phyloP scores from a whole-genome alignment of 1,140 invertebrate species.

The Lethocerus indicus region DNA sequence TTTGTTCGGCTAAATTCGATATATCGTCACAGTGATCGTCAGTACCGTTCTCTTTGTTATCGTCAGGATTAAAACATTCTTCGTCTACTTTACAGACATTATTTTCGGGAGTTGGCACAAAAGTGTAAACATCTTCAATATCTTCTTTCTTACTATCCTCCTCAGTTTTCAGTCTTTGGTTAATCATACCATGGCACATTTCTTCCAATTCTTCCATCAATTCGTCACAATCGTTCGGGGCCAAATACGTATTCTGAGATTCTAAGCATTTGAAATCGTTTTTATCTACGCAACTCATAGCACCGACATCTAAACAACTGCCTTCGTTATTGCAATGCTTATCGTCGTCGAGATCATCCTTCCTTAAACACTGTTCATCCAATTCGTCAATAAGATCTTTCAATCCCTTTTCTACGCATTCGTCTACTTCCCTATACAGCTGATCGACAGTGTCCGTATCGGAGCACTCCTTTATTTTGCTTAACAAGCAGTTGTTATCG shows the following conservation, averaged over 20 bases:
- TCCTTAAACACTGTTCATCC: too few relatives aligned
- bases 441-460: background rate
- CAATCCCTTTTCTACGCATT: too few relatives aligned
- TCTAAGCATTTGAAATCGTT: too few relatives aligned
- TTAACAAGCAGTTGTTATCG: too few relatives aligned
- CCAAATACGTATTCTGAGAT: too few relatives aligned
- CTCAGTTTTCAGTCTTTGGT: too few relatives aligned
- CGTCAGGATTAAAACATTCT: constrained; percentile 22
- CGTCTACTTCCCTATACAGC: background rate
- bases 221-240: background rate
- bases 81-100: constrained; percentile 2
- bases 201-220: constrained; percentile 9
- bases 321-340: too few relatives aligned
- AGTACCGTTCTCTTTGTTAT: constrained; percentile 23
- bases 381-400: too few relatives aligned
- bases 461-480: too few relatives aligned
- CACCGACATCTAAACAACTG: too few relatives aligned
- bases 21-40: constrained; percentile 28
- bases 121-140: constrained; percentile 17
- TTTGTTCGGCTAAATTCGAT: constrained; percentile 37
- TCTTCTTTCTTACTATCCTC: constrained; percentile 21
- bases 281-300: too few relatives aligned
- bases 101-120: constrained; percentile 15
- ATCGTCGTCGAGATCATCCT: too few relatives aligned
- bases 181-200: constrained; percentile 5